Percentiles rank a stretch among this genome's conserved stretches.
Conservation (phyloP, 2,113 vertebrate species). For the Tyto alba region DNA sequence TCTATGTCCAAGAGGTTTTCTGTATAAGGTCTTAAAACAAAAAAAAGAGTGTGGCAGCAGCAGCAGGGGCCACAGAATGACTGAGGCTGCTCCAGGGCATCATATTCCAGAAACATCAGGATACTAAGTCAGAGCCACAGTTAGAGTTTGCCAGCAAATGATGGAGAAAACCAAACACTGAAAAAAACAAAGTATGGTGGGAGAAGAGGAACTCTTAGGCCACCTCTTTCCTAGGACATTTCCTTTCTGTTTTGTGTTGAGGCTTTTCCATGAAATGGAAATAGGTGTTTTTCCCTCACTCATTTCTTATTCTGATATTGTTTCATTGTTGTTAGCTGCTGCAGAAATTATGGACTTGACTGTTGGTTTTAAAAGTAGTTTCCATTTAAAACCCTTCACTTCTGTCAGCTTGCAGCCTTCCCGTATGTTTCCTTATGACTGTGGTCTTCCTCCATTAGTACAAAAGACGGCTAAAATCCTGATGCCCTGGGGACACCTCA, state of each 20-base stretch:
- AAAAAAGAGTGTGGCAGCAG: neutral
- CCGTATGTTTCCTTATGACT: neutral
- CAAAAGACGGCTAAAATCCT: neutral
- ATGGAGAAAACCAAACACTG: neutral
- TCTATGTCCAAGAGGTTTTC: neutral
- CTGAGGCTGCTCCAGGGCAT: neutral
- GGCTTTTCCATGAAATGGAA: neutral
- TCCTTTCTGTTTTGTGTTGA: neutral
- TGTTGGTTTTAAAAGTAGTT: neutral
- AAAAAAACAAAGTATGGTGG: neutral
- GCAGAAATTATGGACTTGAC: neutral
- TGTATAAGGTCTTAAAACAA: neutral
- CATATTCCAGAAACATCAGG: fast-evolving
- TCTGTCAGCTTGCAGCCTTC: neutral
- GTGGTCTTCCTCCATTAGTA: neutral
- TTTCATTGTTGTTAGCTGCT: neutral
- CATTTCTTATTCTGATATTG: neutral
- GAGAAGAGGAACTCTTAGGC: neutral
- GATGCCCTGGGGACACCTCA: neutral
- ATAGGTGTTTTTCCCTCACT: neutral
- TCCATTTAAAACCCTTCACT: neutral
- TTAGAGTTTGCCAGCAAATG: neutral
- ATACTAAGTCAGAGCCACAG: neutral
- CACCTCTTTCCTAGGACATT: neutral
- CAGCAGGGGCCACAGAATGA: neutral